These are phyloP conservation scores for Drosophila pectinifera DNA, from an alignment of 1,140 invertebrate species.

Conservation along the genomic window DNA sequence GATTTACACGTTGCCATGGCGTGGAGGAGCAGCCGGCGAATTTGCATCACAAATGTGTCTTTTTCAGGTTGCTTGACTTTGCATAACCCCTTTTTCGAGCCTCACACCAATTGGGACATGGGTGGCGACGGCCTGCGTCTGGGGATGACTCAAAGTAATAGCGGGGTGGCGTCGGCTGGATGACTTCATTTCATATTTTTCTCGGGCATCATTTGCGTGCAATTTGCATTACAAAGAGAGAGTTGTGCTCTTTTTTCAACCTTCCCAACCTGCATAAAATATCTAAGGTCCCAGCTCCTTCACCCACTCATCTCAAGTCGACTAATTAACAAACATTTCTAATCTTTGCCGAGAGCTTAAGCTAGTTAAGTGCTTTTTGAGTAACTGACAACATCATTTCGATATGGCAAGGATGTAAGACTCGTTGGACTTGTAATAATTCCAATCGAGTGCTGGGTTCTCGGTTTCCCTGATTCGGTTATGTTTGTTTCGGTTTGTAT, in stretches of 20 bases:
- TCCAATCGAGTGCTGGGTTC: not conserved
- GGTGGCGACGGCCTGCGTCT: not conserved
- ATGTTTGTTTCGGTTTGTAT: conserved; percentile 19
- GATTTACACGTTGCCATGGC: conserved; percentile 78
- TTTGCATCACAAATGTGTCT: conserved; percentile 84
- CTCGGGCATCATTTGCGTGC: conserved; percentile 71
- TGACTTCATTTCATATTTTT: conserved; percentile 79
- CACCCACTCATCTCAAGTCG: conserved; percentile 52
- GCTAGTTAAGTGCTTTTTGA: conserved; percentile 10
- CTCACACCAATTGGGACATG: conserved; percentile 30
- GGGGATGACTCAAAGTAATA: conserved; percentile 58
- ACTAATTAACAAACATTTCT: conserved; percentile 62
- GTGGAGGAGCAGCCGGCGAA: conserved; percentile 46
- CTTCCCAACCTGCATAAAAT: conserved; percentile 45
- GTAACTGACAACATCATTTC: not conserved
- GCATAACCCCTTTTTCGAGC: conserved; percentile 73
- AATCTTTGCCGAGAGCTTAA: conserved; percentile 39
- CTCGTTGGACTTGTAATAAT: conserved; percentile 26
- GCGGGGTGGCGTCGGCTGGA: not conserved
- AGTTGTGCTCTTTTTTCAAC: conserved; percentile 33
- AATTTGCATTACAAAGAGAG: conserved; percentile 76
- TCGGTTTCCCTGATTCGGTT: conserved; percentile 23
- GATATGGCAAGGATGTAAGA: conserved; percentile 16
- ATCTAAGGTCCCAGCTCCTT: conserved; percentile 25
- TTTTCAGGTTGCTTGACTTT: conserved; percentile 84